A percentile compares a stretch with the other conserved stretches of the same genome.
Evolutionary conservation across 1,140 invertebrate genomes (phyloP).

Genomic region (Penaeus chinensis): DNA sequence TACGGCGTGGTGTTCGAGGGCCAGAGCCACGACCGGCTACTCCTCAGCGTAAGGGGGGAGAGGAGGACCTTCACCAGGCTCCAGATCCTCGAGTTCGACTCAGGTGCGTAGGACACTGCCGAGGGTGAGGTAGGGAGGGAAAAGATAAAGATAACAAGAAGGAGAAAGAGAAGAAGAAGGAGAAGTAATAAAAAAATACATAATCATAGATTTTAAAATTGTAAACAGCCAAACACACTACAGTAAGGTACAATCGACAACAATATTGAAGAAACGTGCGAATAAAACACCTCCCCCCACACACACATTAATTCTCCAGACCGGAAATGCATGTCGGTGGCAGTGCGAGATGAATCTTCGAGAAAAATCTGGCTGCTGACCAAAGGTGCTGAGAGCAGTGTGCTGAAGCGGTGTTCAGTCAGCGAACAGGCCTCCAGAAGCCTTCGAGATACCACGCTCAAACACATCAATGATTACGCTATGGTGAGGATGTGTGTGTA

Average conservation of each 20-base stretch:
- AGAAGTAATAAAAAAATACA: too few species aligned
- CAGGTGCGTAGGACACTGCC: constrained; percentile 67
- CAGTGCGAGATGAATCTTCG: constrained; percentile 70
- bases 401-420: constrained; percentile 74
- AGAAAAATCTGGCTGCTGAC: constrained; percentile 78
- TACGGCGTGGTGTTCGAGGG: constrained; percentile 78
- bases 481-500: constrained; percentile 67
- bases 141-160: too few species aligned
- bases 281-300: background rate
- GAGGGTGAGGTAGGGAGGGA: too few species aligned
- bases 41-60: constrained; percentile 69
- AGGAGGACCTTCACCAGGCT: constrained; percentile 68
- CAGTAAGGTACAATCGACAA: too few species aligned
- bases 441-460: constrained; percentile 66
- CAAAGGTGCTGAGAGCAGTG: constrained; percentile 84
- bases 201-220: too few species aligned
- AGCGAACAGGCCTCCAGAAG: constrained; percentile 66
- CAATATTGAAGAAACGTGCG: too few species aligned
- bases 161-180: too few species aligned
- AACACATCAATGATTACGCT: constrained; percentile 74
- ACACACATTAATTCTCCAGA: constrained; percentile 23
- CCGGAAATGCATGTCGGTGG: constrained; percentile 78
- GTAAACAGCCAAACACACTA: too few species aligned
- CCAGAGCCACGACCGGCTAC: constrained; percentile 72
- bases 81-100: constrained; percentile 75